Base-by-base conservation (phyloP, 2,113 vertebrate species). In the Microcebus tavaratra region DNA sequence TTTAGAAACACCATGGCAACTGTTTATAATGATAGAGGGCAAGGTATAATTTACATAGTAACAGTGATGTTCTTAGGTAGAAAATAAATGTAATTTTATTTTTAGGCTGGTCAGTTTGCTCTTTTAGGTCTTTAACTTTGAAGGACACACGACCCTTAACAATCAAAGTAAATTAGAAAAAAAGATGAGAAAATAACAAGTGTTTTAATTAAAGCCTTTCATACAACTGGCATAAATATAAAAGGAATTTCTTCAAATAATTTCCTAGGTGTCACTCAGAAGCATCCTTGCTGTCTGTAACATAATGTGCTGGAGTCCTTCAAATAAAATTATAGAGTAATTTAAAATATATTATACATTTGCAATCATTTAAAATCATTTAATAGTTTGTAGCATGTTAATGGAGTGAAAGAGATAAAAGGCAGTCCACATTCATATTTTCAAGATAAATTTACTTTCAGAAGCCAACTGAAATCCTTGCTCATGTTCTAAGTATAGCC, bases 401-500 rank as follows among this genome's bases (percentile, higher is more conserved):
- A 97, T 98, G 98, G 94, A 98, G 98, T 98, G 97, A 97, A 97
- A 96, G 96, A 97, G 98, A 98, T 97, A 98, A 98, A 98, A 99
- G 98, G 98, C 98, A 98, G 98, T 98, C 98, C 98, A 98, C 98
- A 98, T 98, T 98, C 98, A 98, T 98, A 98, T 98, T 98, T 97
- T 98, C 96, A 98, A 98, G 97, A 98, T 86, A 92, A 90, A 95
- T 98, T 98, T 96, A 87, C 96, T 91, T 96, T 96, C 42, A 84
- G 95, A 97, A 97, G 97, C 98, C 98, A 97, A 95, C 76, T 95
- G 93, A 96, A 96, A 86, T 98, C 97, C 91, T 93, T 96, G 97
- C 93, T 99, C 98, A 99, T 98, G 98, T 99, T 98, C 98, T 98
- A 97, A 99, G 99, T 98, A 99, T 99, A 98, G 99, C 99, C 99